Evolutionary conservation across 2,888 invertebrate genomes (phyloP), one percentile per base, ranked within the genome.

Genomic region (Erannis defoliaria): DNA sequence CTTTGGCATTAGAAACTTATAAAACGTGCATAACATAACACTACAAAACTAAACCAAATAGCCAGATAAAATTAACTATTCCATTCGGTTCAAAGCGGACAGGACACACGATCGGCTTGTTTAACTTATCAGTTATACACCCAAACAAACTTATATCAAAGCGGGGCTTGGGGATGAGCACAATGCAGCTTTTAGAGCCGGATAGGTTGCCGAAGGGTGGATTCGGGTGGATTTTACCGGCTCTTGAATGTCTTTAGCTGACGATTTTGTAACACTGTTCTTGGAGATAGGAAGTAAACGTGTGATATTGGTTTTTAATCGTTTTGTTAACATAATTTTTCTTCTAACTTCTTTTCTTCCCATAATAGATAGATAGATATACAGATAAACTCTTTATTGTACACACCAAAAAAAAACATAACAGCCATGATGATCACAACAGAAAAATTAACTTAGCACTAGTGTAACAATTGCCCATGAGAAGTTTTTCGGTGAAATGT

Each of bases 131-230:
- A 55, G 54, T 49, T 42, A 49, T 38, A 54, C 48, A 55, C 45
- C 21, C 59, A 55, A 54, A 58, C 63, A 55, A 65, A 65, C 58
- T 67, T 65, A 65, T 65, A 65, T 66, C 61, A 63, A 64, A 64
- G 63, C 37, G 29, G 33, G 37, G 26, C 68, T 45, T 33, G 5
- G 63, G 58, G 68, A 63, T 46, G 54, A 57, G 43, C 40, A 63
- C 63, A 66, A 59, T 68, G 66, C 62, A 66, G 64, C 62, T 48
- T 49, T 59, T 33, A 46, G 12, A 35, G 55, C 35, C 18, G 26
- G 38, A 19, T 50, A 35, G 19, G 14, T 40, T 29, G 29, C 14
- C 12, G 14, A 43, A 42, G 37, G 16, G 43, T 35, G 31, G 57
- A 37, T 62, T 58, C 50, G 14, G 19, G 5, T 23, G 46, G 61